Evolutionary conservation across 92 coral and sea anemone genomes (phyloP), one percentile per base, ranked within the genome.

Genomic region (Epizoanthus rinbou): DNA sequence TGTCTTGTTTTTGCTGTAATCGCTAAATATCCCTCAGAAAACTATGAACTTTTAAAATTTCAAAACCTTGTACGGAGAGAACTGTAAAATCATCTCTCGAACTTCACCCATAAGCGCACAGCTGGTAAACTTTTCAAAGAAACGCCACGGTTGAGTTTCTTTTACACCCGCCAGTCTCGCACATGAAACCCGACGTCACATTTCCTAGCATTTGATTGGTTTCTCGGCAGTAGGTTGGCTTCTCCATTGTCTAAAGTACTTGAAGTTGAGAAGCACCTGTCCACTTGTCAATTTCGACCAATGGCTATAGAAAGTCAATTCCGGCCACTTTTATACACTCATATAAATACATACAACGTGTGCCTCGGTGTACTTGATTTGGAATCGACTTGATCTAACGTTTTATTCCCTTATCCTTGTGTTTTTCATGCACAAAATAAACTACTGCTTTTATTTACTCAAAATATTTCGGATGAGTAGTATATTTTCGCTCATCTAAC

Each of bases 191-290:
- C 23, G 22, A 78, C 22, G 82, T 78, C 82, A 78, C 71, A 63
- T 60, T 78, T 78, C 82, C 39, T 95, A 85, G 64, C 89, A 86
- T 89, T 93, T 93, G 97, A 93, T 93, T 93, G 97, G 97, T 86
- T 93, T 86, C 93, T 74, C 69, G 43, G 88, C 92, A 93, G 75
- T 93, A 90, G 90, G 93, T 91, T 90, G 97, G 97, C 95, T 91
- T 93, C 79, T 85, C 95, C 86, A 91, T 93, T 93, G 97, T 93
- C 88, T 71, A 69, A 80, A 82, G 88, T 81, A 76, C 82, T 78
- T 78, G 58, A 62, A 39, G 62, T 60, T 78, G 82, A 78, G 82
- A 78, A 78, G 82, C 82, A 78, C 82, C 82, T 78, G 82, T 78
- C 82, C 35, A 78, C 71, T 78, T 78, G 82, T 78, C 70, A 60